phyloP scores from a whole-genome alignment of 1,140 invertebrate species.

The Pemphigus obesinymphae region DNA sequence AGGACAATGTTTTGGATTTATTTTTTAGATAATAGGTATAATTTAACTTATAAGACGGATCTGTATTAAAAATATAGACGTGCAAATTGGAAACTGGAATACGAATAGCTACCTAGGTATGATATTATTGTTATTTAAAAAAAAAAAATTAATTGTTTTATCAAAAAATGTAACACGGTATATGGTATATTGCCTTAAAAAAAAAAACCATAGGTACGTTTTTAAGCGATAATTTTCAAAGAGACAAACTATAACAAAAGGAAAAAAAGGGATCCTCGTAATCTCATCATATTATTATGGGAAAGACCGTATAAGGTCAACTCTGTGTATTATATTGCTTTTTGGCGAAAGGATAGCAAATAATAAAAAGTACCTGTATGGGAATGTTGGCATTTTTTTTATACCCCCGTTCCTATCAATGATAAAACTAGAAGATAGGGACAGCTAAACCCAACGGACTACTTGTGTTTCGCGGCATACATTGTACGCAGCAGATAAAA shows the following conservation, averaged over 20 bases:
- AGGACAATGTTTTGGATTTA: too few relatives aligned
- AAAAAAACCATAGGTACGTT: neutral
- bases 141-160: too few relatives aligned
- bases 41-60: too few relatives aligned
- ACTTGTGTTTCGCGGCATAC: neutral
- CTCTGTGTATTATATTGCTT: neutral
- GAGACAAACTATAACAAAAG: neutral
- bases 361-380: conserved; percentile 11
- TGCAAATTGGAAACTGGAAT: too few relatives aligned
- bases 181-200: too few relatives aligned
- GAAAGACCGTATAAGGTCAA: neutral
- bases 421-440: neutral
- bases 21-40: too few relatives aligned
- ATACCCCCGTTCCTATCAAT: neutral
- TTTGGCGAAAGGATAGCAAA: neutral
- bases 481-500: neutral
- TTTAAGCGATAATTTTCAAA: neutral
- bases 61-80: too few relatives aligned
- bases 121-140: too few relatives aligned
- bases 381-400: neutral
- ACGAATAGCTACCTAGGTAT: too few relatives aligned
- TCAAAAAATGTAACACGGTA: too few relatives aligned
- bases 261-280: neutral
- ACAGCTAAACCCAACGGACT: neutral
- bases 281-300: neutral